Base-by-base conservation (phyloP, 2,113 vertebrate species). In the Sylvietta virens region DNA sequence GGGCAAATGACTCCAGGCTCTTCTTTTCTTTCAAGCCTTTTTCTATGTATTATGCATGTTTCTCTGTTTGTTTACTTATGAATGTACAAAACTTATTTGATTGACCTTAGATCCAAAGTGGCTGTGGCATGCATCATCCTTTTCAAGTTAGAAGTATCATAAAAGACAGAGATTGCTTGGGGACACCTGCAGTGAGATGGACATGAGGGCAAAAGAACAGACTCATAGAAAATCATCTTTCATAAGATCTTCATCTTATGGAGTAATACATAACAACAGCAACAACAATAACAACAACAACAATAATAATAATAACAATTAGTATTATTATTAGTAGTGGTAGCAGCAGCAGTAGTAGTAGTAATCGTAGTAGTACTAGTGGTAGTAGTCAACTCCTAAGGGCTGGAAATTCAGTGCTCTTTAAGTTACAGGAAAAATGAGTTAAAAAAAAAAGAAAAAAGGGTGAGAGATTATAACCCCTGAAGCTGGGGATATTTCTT, bases 401-500 rank as follows among this genome's bases (percentile, higher is more conserved):
- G 50, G 15, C 27, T 95, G 21, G 31, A 92, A 92, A 86, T 81
- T 48, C 39, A 78, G 28, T 61, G 18, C 13, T 80, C 44, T 93
- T 87, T 70, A 92, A 93, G 30, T 88, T 48, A 54, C 23, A 91
- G 33, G 37, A 53, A 56, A 85, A 86, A 64, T 66, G 9, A 30
- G 11, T 69, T 40, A 2, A 40, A 79, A 48, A 60, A n/a, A 33
- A 45, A 27, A 54, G 3, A 44, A 74, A 65, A 60, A 21, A n/a
- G 10, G 10, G 10, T 66, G 11, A 81, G 54, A 66, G 30, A 70
- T 72, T 86, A 67, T 53, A 93, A 77, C 21, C 62, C 80, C 74
- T 66, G 57, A 51, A 92, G 53, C 65, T 92, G 37, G 31, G 47
- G 28, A 60, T 89, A 81, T 92, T 88, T 94, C 69, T 95, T 69